These are phyloP conservation scores for Panzeria rudis DNA, from an alignment of 2,888 invertebrate genomes.

Conservation along the genomic window DNA sequence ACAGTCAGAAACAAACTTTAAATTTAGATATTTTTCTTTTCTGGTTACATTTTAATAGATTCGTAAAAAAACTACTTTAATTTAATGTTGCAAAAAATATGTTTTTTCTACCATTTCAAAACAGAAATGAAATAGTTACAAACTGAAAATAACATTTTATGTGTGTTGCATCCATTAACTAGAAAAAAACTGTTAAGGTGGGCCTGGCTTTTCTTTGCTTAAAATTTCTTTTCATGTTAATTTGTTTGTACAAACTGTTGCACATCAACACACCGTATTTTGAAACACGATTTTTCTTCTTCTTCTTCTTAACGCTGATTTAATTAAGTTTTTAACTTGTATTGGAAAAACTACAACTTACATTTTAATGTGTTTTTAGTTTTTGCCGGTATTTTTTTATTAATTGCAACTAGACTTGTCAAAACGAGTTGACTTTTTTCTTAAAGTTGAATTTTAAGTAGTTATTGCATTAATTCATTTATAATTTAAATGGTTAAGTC, in stretches of 20 bases:
- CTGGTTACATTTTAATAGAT: conserved; percentile 50
- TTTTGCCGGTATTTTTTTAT: conserved; percentile 2
- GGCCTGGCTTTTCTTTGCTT: conserved; percentile 49
- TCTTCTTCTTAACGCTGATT: conserved; percentile 53
- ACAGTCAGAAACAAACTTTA: neutral
- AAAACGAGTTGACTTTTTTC: conserved; percentile 11
- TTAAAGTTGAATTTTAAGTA: neutral
- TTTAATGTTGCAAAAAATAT: conserved; percentile 27
- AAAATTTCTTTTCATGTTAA: conserved; percentile 47
- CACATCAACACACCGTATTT: neutral
- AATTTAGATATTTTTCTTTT: conserved; percentile 43
- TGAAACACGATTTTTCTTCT: conserved; percentile 7
- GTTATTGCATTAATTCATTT: conserved; percentile 55
- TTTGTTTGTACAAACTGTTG: conserved; percentile 11
- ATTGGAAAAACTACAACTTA: conserved; percentile 16
- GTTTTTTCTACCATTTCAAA: conserved; percentile 15
- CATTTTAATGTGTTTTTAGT: conserved; percentile 34
- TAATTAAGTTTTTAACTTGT: conserved; percentile 67
- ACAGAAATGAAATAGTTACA: conserved; percentile 7
- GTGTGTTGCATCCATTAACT: conserved; percentile 13
- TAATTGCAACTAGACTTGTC: neutral
- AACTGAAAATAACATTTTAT: conserved; percentile 38
- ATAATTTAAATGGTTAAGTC: conserved; percentile 52
- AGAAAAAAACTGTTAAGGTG: conserved; percentile 31
- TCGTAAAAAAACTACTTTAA: conserved; percentile 31